phyloP scores from a whole-genome alignment of 2,797 vertebrate genomes.

The Myotis daubentonii region DNA sequence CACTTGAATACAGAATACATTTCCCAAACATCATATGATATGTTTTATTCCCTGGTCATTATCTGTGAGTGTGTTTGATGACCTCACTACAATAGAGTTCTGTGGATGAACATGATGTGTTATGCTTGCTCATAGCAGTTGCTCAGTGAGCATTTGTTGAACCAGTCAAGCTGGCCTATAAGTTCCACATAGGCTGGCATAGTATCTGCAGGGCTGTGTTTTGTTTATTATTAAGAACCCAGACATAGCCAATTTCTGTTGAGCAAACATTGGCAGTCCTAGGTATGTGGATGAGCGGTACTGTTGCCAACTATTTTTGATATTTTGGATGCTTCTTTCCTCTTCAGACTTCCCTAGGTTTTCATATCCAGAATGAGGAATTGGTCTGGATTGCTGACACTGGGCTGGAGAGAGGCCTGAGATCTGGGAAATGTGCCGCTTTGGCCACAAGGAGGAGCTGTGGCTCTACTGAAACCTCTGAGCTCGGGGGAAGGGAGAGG shows the following conservation, averaged over 20 bases:
- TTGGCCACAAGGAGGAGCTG: background rate
- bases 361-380: accelerated
- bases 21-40: background rate
- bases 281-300: too few species aligned
- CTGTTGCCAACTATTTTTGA: accelerated
- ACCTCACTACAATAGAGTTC: background rate
- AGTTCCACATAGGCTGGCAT: background rate
- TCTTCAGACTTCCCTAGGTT: accelerated
- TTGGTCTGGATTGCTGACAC: accelerated
- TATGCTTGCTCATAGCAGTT: background rate
- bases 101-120: background rate
- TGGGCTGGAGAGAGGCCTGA: background rate
- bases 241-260: accelerated
- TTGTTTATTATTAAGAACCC: too few species aligned
- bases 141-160: background rate
- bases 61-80: background rate
- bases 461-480: background rate
- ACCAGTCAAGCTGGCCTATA: background rate
- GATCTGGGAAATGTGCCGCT: background rate
- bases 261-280: background rate
- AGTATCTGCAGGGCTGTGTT: background rate
- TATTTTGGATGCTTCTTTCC: background rate
- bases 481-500: accelerated
- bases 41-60: background rate
- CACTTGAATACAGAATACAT: background rate